These are phyloP conservation scores for Bolinopsis microptera DNA, from an alignment of 37 sponge, comb jelly and placozoan genomes.

Conservation along the genomic window DNA sequence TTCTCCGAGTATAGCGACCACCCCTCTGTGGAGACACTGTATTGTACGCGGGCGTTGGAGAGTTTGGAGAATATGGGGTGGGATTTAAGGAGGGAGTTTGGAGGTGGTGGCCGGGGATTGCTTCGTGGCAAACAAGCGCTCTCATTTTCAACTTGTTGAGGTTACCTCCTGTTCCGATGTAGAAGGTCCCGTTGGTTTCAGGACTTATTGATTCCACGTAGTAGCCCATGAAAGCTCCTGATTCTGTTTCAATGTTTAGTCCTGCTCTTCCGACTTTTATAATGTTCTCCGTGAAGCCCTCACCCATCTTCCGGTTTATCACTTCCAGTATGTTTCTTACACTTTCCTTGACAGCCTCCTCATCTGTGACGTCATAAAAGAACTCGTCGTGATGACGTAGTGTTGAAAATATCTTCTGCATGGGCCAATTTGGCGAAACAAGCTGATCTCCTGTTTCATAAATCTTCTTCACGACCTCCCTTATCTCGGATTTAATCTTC, in stretches of 20 bases:
- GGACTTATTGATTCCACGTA: not conserved
- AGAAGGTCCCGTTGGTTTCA: not conserved
- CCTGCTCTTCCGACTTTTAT: not conserved
- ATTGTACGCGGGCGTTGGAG: not conserved
- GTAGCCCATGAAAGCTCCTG: not conserved
- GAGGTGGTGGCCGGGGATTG: slow-evolving; percentile 35
- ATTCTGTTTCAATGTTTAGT: not conserved
- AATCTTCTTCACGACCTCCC: not conserved
- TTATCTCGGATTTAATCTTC: not conserved
- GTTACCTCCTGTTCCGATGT: not conserved
- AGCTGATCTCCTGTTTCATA: not conserved
- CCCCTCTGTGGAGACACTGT: slow-evolving; percentile 35
- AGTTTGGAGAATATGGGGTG: not conserved
- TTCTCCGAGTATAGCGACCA: slow-evolving; percentile 48
- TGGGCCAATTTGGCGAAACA: not conserved
- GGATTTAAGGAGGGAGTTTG: slow-evolving; percentile 1
- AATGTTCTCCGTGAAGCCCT: not conserved
- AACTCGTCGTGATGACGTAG: slow-evolving; percentile 1
- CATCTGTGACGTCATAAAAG: not conserved
- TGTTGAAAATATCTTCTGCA: not conserved
- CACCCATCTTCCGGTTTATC: not conserved
- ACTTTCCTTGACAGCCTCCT: not conserved
- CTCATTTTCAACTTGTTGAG: not conserved
- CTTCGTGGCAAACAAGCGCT: not conserved
- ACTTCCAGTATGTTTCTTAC: not conserved